Conservation (phyloP, 2,113 vertebrate species). For the Varanus salvator region DNA sequence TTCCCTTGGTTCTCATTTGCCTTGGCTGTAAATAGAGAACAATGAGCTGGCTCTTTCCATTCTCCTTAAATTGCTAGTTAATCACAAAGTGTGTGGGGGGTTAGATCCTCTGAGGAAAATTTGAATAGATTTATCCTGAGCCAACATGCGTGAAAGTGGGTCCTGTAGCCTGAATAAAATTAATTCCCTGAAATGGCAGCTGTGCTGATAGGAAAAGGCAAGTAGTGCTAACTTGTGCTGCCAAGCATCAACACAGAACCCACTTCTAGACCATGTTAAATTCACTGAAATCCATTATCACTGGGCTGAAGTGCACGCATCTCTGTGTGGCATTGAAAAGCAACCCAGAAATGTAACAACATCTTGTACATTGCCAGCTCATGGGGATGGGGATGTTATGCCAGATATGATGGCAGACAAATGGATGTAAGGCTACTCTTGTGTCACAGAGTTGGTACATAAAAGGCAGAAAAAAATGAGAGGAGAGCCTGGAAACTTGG, state of each 20-base stretch:
- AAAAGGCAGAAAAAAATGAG: background rate
- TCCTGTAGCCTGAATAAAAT: background rate
- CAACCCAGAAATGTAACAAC: background rate
- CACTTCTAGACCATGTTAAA: background rate
- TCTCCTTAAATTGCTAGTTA: slow-evolving; percentile 28
- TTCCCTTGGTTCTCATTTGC: slow-evolving; percentile 7
- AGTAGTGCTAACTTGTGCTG: background rate
- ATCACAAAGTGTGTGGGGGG: background rate
- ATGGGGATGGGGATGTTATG: background rate
- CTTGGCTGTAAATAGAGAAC: slow-evolving; percentile 10
- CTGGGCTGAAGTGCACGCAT: background rate
- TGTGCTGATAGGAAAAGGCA: background rate
- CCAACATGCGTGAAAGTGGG: background rate
- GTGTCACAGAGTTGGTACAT: background rate
- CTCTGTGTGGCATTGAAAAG: background rate
- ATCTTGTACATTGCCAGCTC: background rate
- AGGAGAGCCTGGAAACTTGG: background rate
- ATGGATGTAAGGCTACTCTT: background rate
- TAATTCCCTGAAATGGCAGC: background rate
- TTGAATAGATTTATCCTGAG: slow-evolving; percentile 4
- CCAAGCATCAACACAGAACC: background rate
- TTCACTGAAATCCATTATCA: background rate
- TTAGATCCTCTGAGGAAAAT: background rate
- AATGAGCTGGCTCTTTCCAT: slow-evolving; percentile 1
- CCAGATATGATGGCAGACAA: background rate